These are phyloP conservation scores for Rhagologus leucostigma DNA, from an alignment of 2,113 vertebrate genomes.

Conservation along the genomic window DNA sequence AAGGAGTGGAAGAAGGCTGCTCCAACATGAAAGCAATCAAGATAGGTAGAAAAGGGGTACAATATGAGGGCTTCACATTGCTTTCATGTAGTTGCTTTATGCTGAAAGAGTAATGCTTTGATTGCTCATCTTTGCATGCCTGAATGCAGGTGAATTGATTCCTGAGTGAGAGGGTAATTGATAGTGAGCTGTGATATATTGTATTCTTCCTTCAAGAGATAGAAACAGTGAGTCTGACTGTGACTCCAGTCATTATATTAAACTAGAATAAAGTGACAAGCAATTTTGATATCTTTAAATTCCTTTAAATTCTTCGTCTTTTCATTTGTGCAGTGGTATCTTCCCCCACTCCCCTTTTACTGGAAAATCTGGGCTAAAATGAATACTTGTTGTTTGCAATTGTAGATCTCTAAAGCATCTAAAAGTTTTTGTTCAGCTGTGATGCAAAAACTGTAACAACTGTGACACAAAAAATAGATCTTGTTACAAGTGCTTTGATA, in stretches of 20 bases:
- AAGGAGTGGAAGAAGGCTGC: background rate
- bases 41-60: background rate
- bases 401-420: background rate
- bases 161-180: background rate
- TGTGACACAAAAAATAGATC: background rate
- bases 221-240: background rate
- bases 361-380: background rate
- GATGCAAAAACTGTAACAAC: background rate
- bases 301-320: background rate
- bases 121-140: background rate
- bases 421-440: background rate
- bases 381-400: background rate
- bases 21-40: background rate
- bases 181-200: background rate
- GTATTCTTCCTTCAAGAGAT: background rate
- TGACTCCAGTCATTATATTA: background rate
- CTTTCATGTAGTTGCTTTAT: background rate
- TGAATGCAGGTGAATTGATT: background rate
- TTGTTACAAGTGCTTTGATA: background rate
- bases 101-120: background rate
- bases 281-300: background rate
- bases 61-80: background rate
- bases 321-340: background rate
- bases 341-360: rapidly evolving
- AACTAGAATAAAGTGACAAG: background rate